Evolutionary conservation across 2,888 invertebrate genomes (phyloP).

Genomic region (Diabrotica balteata): DNA sequence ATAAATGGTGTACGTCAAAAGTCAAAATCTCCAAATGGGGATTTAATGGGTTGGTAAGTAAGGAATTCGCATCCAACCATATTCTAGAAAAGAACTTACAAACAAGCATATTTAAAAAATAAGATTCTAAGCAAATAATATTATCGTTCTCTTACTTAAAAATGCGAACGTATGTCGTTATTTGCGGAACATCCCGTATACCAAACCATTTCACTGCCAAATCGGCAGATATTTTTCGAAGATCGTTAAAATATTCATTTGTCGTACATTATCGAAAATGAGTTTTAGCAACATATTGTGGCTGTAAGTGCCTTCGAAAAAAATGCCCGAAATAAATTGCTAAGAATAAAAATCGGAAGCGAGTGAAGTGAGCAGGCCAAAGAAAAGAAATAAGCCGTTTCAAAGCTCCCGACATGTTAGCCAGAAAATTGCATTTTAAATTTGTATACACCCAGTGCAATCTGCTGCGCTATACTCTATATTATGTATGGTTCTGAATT

Average conservation of each 20-base stretch:
- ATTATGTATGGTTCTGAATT: slow-evolving; percentile 25
- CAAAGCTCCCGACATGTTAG: slow-evolving; percentile 39
- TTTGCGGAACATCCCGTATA: no score
- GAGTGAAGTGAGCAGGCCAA: slow-evolving; percentile 25
- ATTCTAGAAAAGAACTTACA: no score
- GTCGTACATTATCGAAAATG: slow-evolving; percentile 21
- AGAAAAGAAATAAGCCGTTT: slow-evolving; percentile 34
- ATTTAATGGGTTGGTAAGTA: no score
- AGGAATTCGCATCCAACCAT: no score
- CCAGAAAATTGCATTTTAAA: slow-evolving; percentile 42
- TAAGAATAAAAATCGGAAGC: slow-evolving; percentile 31
- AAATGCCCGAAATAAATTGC: slow-evolving; percentile 31
- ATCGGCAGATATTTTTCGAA: slow-evolving; percentile 4
- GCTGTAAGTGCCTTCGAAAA: slow-evolving; percentile 13
- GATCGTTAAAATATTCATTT: slow-evolving; percentile 21
- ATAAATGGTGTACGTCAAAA: no score
- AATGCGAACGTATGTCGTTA: no score
- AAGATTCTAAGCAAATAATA: no score
- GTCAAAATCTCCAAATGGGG: no score
- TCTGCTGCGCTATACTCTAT: slow-evolving; percentile 28
- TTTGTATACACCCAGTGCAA: slow-evolving; percentile 36
- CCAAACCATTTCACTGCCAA: background rate
- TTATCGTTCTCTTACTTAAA: no score
- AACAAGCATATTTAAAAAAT: no score
- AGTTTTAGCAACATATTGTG: slow-evolving; percentile 19